These are phyloP conservation scores for Girardinus metallicus DNA, from an alignment of 2,797 vertebrate species.

Conservation along the genomic window DNA sequence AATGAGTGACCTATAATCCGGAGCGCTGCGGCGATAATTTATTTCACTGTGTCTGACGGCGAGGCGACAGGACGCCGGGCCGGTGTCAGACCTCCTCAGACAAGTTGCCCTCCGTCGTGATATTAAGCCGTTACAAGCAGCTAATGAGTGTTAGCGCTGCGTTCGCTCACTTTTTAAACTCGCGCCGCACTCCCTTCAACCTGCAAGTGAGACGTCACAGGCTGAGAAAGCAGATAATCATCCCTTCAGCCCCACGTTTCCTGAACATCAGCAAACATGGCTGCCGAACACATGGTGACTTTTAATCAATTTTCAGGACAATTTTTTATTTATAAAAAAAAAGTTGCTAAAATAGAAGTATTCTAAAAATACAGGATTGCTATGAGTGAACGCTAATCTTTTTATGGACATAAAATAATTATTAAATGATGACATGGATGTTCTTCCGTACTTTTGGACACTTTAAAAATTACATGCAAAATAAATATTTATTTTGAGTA, in stretches of 20 bases:
- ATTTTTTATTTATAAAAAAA: neutral
- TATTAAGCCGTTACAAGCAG: conserved; percentile 71
- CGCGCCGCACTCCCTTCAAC: neutral
- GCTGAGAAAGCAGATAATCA: conserved; percentile 26
- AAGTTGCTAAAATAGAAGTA: neutral
- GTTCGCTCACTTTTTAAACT: conserved; percentile 53
- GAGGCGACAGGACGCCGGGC: conserved; percentile 67
- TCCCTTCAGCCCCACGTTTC: neutral
- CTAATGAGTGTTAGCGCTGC: conserved; percentile 73
- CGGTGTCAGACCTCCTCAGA: conserved; percentile 65
- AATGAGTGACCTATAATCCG: conserved; percentile 83
- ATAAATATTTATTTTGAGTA: neutral
- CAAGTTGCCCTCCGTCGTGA: conserved; percentile 63
- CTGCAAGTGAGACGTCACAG: conserved; percentile 43
- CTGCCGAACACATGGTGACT: neutral
- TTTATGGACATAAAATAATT: neutral
- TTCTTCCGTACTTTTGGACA: neutral
- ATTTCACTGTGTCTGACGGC: conserved; percentile 71
- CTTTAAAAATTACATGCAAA: neutral
- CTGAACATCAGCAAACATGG: neutral
- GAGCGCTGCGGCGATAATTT: conserved; percentile 68
- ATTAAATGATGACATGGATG: neutral
- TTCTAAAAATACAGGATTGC: neutral
- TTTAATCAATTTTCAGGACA: neutral
- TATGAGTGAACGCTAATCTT: neutral